Evolutionary conservation across 2,113 vertebrate species (phyloP), one percentile per base, ranked within the genome.

Genomic region (Otocyon megalotis): DNA sequence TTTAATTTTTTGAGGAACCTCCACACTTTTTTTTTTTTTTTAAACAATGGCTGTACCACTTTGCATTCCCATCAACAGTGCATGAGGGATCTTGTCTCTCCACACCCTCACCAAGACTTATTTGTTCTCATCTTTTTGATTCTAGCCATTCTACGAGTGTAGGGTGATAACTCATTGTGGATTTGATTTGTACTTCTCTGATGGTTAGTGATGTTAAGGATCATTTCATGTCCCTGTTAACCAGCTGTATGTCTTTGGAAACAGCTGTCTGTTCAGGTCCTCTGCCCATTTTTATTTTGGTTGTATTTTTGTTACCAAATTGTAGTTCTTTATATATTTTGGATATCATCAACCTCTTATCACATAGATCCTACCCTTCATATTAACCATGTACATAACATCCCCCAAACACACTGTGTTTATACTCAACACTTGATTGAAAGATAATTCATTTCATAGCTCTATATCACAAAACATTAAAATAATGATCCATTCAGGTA

Each of bases 381-480:
- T 37, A 7, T 93, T 69, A 85, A 76, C 22, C 16, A 65, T 93
- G 1, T 87, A 67, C 74, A 10, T 89, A 58, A 83, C 26, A 53
- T 80, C 30, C 35, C 83, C 62, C 76, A 80, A 37, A 20, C n/a
- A 67, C 6, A 20, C 13, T 32, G 2, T 26, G 9, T 86, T 93
- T 76, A 88, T 50, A 79, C 2, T 79, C 2, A 60, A 3, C 28
- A n/a, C 22, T 88, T 2, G 5, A 32, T 53, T 82, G 32, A 87
- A 90, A 58, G 24, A 54, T 37, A 77, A 67, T 26, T 48, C 11
- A 53, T 77, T 93, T 77, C 85, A 48, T 67, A 77, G 30, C 35
- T 93, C 15, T 54, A 22, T 0, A 77, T 86, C 82, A 95, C 4
- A 90, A 76, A 87, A 71, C 92, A 79, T 37, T 87, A 95, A 94